Evolutionary conservation across 2,797 vertebrate genomes (phyloP).

Genomic region (Cryptoblepharus egeriae): DNA sequence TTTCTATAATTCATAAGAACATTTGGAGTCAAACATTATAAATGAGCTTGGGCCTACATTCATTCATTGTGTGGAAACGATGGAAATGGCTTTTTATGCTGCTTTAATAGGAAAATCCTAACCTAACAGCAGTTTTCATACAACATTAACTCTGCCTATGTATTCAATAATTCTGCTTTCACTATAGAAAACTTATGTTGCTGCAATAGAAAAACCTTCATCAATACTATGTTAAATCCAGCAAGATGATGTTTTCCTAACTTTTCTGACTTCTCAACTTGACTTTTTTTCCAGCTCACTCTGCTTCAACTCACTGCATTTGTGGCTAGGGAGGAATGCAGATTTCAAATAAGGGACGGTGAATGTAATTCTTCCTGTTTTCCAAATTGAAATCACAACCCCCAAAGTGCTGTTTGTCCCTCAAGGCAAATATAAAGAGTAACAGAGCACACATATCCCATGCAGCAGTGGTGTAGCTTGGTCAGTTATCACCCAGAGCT

Average conservation of each 20-base stretch:
- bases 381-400: too few relatives aligned
- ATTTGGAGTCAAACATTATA: conserved; percentile 38
- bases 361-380: too few relatives aligned
- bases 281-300: neutral
- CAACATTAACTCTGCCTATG: conserved; percentile 51
- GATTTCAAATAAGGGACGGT: too few relatives aligned
- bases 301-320: neutral
- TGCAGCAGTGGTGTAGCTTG: too few relatives aligned
- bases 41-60: conserved; percentile 36
- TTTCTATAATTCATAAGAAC: conserved; percentile 47
- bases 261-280: conserved; percentile 19
- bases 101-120: conserved; percentile 54
- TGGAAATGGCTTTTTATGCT: conserved; percentile 35
- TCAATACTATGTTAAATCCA: conserved; percentile 13
- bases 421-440: too few relatives aligned
- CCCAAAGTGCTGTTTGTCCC: too few relatives aligned
- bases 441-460: too few relatives aligned
- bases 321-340: too few relatives aligned
- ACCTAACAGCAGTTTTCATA: conserved; percentile 46
- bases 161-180: conserved; percentile 40
- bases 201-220: conserved; percentile 32
- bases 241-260: conserved; percentile 24
- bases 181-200: conserved; percentile 40
- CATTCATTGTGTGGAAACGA: conserved; percentile 26
- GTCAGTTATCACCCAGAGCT: too few relatives aligned